A percentile compares a stretch with the other conserved stretches of the same genome.
phyloP scores from a whole-genome alignment of 2,113 vertebrate genomes.

The Alouatta palliata region DNA sequence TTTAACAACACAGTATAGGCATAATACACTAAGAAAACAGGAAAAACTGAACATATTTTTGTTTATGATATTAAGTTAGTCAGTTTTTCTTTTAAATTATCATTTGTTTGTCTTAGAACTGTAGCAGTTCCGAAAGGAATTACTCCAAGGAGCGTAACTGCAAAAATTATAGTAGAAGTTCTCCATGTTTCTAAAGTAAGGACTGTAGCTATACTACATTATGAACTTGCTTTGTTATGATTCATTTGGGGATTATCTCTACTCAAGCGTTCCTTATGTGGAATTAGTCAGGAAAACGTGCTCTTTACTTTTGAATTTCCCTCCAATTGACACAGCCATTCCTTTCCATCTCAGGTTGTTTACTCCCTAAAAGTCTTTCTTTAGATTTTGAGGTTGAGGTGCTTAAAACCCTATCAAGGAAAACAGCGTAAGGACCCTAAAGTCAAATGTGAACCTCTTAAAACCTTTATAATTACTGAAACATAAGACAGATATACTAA shows the following conservation, averaged over 20 bases:
- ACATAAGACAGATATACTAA: neutral
- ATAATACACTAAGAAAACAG: neutral
- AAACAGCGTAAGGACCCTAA: neutral
- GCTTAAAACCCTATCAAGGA: neutral
- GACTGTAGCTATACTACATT: accelerated
- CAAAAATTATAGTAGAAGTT: no score
- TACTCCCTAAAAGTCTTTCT: neutral
- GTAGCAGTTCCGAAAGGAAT: neutral
- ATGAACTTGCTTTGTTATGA: neutral
- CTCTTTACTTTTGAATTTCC: neutral
- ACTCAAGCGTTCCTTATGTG: neutral
- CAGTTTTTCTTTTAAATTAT: neutral
- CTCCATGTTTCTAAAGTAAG: neutral
- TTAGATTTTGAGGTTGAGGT: neutral
- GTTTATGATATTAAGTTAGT: neutral
- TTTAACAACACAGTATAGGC: neutral
- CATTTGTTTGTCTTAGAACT: neutral
- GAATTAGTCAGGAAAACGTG: neutral
- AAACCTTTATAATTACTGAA: neutral
- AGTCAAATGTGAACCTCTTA: neutral
- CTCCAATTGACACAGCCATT: neutral
- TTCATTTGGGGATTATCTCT: neutral
- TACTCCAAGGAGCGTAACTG: no score
- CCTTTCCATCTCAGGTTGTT: neutral
- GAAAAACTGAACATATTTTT: neutral